Conservation (phyloP, 2,888 invertebrate species). For the Liopterus haemorrhoidalis region DNA sequence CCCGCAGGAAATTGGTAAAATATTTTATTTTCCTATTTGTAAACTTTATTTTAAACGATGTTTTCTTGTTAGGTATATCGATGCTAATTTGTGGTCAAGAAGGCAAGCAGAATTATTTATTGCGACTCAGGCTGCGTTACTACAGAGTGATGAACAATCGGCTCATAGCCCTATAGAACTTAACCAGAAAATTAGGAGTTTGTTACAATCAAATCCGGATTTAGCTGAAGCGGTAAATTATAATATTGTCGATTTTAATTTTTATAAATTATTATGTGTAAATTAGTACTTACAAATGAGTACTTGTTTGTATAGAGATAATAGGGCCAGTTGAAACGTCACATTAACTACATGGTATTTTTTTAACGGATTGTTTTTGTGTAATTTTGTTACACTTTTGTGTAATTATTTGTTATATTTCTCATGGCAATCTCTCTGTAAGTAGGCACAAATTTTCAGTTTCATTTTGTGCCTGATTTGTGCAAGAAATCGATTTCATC, state of each 20-base stretch:
- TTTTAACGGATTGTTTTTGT: too few species aligned
- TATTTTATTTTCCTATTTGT: slow-evolving; percentile 3
- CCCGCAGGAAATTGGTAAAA: slow-evolving; percentile 16
- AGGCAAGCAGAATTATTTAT: slow-evolving; percentile 86
- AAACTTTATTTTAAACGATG: background rate
- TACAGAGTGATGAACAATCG: slow-evolving; percentile 75
- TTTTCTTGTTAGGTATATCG: slow-evolving; percentile 41
- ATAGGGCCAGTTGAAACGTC: too few species aligned
- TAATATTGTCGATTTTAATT: slow-evolving; percentile 12
- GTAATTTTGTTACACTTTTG: too few species aligned
- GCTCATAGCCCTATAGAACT: slow-evolving; percentile 71
- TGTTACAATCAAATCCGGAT: slow-evolving; percentile 70
- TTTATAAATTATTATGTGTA: too few species aligned
- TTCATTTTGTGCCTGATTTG: too few species aligned
- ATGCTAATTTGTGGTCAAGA: slow-evolving; percentile 71
- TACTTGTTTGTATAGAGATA: too few species aligned
- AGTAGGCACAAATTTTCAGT: too few species aligned
- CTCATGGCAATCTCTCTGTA: too few species aligned
- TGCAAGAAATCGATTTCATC: too few species aligned
- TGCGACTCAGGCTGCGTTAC: slow-evolving; percentile 74
- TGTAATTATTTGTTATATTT: too few species aligned
- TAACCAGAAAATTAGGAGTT: slow-evolving; percentile 65
- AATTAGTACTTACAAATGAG: too few species aligned
- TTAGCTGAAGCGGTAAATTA: slow-evolving; percentile 73
- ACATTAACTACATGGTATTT: too few species aligned